A percentile compares a stretch with the other conserved stretches of the same genome.
Conservation (phyloP, 2,797 vertebrate species). For the Perodicticus potto region DNA sequence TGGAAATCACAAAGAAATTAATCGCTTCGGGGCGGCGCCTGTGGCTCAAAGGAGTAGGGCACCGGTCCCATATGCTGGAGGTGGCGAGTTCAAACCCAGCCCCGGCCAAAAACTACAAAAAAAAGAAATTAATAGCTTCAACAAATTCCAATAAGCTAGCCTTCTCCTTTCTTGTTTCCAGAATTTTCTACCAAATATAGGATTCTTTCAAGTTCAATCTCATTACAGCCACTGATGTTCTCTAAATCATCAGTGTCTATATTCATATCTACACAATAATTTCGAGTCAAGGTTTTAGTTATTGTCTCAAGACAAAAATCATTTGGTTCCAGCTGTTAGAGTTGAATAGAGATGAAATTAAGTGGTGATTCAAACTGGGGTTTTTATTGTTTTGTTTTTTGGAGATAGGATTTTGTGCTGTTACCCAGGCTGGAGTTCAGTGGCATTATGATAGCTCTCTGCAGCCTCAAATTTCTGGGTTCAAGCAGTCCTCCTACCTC, state of each 20-base stretch:
- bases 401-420: too few species aligned
- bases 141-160: background rate
- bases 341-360: slow-evolving; percentile 19
- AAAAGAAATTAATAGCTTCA: slow-evolving; percentile 31
- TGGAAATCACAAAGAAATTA: slow-evolving; percentile 41
- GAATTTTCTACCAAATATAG: background rate
- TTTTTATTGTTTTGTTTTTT: too few species aligned
- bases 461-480: too few species aligned
- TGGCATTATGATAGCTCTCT: too few species aligned
- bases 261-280: background rate
- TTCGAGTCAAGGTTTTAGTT: slow-evolving; percentile 4
- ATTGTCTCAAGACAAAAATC: background rate
- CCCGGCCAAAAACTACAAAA: too few species aligned
- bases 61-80: too few species aligned
- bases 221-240: background rate
- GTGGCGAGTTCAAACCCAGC: too few species aligned
- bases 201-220: background rate
- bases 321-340: background rate
- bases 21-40: too few species aligned
- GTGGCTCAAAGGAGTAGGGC: too few species aligned
- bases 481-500: too few species aligned
- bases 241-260: background rate
- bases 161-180: background rate
- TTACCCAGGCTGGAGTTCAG: too few species aligned
- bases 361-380: background rate